A percentile compares a stretch with the other conserved stretches of the same genome.
Conservation (phyloP, 2,888 invertebrate genomes). For the Cremastinae sp. region DNA sequence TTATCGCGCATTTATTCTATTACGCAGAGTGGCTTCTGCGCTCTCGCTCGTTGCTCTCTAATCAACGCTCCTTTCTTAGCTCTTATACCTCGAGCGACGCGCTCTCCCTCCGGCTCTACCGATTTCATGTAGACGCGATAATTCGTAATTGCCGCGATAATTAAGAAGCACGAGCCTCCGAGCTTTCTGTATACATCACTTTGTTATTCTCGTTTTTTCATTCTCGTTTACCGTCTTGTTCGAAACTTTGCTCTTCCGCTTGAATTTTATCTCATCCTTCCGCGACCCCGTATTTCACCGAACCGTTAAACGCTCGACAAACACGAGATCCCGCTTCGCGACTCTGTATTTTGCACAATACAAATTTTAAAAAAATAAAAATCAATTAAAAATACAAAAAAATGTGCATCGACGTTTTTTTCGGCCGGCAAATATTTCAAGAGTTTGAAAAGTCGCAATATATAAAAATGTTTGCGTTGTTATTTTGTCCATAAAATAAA, state of each 20-base stretch:
- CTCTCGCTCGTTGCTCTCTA: constrained; percentile 44
- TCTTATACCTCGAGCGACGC: neutral
- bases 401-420: too few species aligned
- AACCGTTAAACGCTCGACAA: constrained; percentile 1
- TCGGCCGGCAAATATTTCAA: too few species aligned
- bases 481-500: too few species aligned
- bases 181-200: constrained; percentile 1
- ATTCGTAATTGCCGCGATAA: constrained; percentile 61
- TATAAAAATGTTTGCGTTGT: too few species aligned
- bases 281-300: neutral
- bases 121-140: constrained; percentile 53
- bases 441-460: too few species aligned
- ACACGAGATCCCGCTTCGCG: constrained; percentile 22
- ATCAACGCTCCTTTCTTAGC: constrained; percentile 41
- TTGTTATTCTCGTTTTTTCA: neutral
- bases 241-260: constrained; percentile 10
- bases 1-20: constrained; percentile 49
- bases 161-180: constrained; percentile 44
- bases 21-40: constrained; percentile 55
- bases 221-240: constrained; percentile 1
- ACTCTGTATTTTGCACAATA: neutral
- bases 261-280: neutral
- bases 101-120: constrained; percentile 12
- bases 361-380: neutral
- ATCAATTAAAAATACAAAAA: too few species aligned